phyloP scores from a whole-genome alignment of 1,140 invertebrate genomes.

The Zaprionus camerounensis region DNA sequence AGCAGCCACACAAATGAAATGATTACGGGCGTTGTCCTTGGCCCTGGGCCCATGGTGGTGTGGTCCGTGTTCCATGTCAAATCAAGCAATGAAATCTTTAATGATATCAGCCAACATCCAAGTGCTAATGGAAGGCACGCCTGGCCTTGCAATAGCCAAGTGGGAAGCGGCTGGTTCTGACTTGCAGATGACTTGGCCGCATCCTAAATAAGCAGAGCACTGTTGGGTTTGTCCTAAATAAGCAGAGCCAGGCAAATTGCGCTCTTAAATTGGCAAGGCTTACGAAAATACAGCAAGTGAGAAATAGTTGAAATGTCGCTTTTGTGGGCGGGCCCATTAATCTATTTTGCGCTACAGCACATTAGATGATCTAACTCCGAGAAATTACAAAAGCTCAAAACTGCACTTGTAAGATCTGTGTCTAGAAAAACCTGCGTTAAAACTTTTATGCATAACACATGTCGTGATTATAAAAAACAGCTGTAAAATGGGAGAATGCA shows the following conservation, averaged over 20 bases:
- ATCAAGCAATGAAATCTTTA: constrained; percentile 51
- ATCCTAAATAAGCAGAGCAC: constrained; percentile 39
- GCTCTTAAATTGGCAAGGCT: neutral
- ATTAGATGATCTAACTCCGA: neutral
- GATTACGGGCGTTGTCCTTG: constrained; percentile 10
- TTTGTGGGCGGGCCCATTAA: neutral
- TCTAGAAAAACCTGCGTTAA: neutral
- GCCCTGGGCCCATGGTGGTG: neutral
- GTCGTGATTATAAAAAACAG: neutral
- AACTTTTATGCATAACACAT: neutral
- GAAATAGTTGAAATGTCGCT: neutral
- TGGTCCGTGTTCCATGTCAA: constrained; percentile 30
- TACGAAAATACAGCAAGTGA: neutral
- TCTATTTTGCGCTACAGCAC: neutral
- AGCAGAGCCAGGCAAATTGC: constrained; percentile 6
- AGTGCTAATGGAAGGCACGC: constrained; percentile 30
- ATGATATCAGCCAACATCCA: constrained; percentile 39
- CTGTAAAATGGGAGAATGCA: neutral
- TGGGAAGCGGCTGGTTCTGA: neutral
- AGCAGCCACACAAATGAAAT: constrained; percentile 44
- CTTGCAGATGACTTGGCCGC: constrained; percentile 2
- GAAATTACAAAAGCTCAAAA: neutral
- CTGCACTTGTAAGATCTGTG: neutral
- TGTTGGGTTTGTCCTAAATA: constrained; percentile 52
- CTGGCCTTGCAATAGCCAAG: constrained; percentile 11